A percentile compares a stretch with the other conserved stretches of the same genome.
These are phyloP conservation scores for Molossus alvarezi DNA, from an alignment of 2,797 vertebrate species.

Conservation along the genomic window DNA sequence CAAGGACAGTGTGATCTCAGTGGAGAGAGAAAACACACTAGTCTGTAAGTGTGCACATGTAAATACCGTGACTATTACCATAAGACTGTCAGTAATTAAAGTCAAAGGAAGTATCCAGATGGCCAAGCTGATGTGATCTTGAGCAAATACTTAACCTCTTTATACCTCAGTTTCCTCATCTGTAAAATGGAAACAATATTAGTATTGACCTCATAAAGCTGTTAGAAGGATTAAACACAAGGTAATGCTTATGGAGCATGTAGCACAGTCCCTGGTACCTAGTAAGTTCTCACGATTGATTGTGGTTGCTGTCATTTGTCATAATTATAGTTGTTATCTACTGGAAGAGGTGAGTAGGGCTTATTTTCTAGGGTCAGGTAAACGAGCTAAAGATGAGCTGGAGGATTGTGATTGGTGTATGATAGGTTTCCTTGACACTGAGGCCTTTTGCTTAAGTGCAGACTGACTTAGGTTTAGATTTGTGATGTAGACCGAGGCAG, in stretches of 20 bases:
- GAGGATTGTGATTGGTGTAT: background rate
- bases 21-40: background rate
- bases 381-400: too few relatives aligned
- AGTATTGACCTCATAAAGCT: background rate
- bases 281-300: background rate
- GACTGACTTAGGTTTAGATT: background rate
- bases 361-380: background rate
- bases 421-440: background rate
- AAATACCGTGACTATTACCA: background rate
- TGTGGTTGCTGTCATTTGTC: background rate
- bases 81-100: background rate
- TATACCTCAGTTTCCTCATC: conserved; percentile 3
- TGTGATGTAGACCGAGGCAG: background rate
- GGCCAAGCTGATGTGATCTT: background rate
- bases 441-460: background rate
- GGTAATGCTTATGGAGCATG: background rate
- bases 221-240: background rate
- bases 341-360: background rate
- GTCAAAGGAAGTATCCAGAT: background rate
- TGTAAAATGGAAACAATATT: conserved; percentile 15
- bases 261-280: background rate
- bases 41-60: background rate
- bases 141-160: background rate
- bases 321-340: background rate
- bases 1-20: background rate